Base-by-base conservation (phyloP, 2,888 invertebrate species). In the Sphaerophoria rueppellii region DNA sequence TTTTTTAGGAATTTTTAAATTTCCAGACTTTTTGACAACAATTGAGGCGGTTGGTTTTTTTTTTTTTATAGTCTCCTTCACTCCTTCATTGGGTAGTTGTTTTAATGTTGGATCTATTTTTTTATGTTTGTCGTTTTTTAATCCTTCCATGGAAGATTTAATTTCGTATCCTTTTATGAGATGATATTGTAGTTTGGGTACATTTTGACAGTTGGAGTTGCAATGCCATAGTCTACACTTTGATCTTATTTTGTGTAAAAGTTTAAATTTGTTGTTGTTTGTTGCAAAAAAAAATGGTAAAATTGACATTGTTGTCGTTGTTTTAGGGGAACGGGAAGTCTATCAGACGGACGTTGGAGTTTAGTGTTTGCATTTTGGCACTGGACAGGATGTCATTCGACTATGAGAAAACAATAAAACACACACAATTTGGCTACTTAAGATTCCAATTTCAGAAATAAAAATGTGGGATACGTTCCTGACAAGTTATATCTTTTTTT, bases 351-450 rank as follows among this genome's bases (percentile, higher is more conserved):
- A 85, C 85, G 85, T 85, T 83, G 80, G 83, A 79, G 79, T 83
- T 83, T 79, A 79, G 82, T 75, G 71, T 61, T 76, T 76, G 61
- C 58, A 72, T 86, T 86, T 86, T 86, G 86, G 86, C 86, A 86
- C 74, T 82, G 82, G 81, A 82, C 86, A 82, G 86, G 86, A 86
- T 82, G 86, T 86, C 86, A 86, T 86, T 82, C 74, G 86, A 71
- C 82, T 73, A 78, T 77, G 82, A 81, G 81, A 82, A 86, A 73
- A 78, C 86, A 82, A 78, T 86, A 86, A 82, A 86, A 77, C 69
- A 61, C 82, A 86, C 86, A 78, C 86, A 82, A 82, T 86, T 82
- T 82, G 86, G 86, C 77, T 86, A 86, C 86, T 86, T 86, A 82
- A 73, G 73, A 85, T 81, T 85, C 69, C 70, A 63, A 81, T 63